Evolutionary conservation across 1,140 invertebrate species (phyloP), one percentile per base, ranked within the genome.

Genomic region (Trachymyrmex cornetzi): DNA sequence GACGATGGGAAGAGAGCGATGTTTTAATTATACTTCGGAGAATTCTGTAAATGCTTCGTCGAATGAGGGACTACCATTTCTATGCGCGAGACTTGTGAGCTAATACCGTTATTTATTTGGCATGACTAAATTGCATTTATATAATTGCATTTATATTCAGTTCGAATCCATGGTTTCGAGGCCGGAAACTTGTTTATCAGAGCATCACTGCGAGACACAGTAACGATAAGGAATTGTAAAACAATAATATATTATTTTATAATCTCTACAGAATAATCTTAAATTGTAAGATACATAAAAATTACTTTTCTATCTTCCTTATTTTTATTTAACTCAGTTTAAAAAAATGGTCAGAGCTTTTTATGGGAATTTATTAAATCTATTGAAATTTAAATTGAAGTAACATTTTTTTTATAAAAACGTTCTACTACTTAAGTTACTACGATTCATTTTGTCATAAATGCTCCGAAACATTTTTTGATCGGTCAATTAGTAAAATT

Each of bases 1-100:
- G 50, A 19, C 57, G 55, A 63, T 38, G 55, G 14, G 24, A 14
- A 30, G 53, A 24, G 66, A 72, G 24, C 27, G 55, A 84, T 84
- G 69, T 84, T 75, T 84, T 84, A 84, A 84, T 75, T 75, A 84
- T 75, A 75, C 74, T 81, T 74, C 27, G 55, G 55, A 75, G n/a
- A 84, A 74, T 75, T 61, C 24, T 57, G 59, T 75, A 75, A 84
- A 75, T 44, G 67, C 24, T 22, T 72, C 66, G 80, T 7, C 27
- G 34, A 44, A 82, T 12, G 34, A 24, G 34, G 11, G 6, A 38
- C 4, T 38, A 24, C 22, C 24, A 63, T 27, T 3, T 34, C n/a
- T 63, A 34, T 19, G 24, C 69, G 63, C 24, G 38, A 16, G 14
- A 50, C 80, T 75, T 30, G 24, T 19, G 34, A 53, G 38, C n/a